Base-by-base conservation (phyloP, 2,113 vertebrate species). In the Gymnobelideus leadbeateri region DNA sequence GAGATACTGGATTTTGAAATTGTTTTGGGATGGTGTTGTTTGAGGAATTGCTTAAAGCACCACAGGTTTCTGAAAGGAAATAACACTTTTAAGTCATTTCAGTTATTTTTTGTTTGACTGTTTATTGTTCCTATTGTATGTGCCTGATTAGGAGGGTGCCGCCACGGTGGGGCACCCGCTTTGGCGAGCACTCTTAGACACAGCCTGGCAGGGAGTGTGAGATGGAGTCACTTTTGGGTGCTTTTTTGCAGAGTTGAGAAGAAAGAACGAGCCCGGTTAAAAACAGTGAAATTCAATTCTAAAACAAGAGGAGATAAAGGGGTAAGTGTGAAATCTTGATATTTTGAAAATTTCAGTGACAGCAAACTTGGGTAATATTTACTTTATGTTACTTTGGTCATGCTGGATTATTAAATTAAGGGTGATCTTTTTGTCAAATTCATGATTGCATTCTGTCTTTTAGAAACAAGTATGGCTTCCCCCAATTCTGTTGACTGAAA, bases 201-300 rank as follows among this genome's bases (percentile, higher is more conserved):
- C 19, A 28, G 37, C 61, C 3, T 92, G 12, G 28, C 51, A 92
- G 31, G 31, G 31, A 52, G 28, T 95, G 94, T 94, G 28, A 49
- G 92, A 89, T 89, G 94, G 57, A 68, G 53, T 55, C 24, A 26
- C 26, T 55, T 93, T 95, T 90, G 54, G 55, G 68, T 21, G 89
- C 6, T 95, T 54, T 98, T 96, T 97, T 89, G 53, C 98, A 99
- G 99, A 96, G 99, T 99, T 94, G 99, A 99, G 98, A 99, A 99
- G 98, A 99, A 99, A 97, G 99, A 99, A 98, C 95, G 99, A 96
- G 99, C 99, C 1, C 98, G 99, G 19, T 99, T 99, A 98, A 99
- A 99, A 99, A 99, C 99, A 0, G 99, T 99, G 97, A 99, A 99
- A 98, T 99, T 99, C 97, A 99, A 99, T 98, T 99, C 99, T 91